Percentiles rank a stretch among this genome's conserved stretches.
Conservation (phyloP, 2,888 invertebrate genomes). For the Oscheius sp. region DNA sequence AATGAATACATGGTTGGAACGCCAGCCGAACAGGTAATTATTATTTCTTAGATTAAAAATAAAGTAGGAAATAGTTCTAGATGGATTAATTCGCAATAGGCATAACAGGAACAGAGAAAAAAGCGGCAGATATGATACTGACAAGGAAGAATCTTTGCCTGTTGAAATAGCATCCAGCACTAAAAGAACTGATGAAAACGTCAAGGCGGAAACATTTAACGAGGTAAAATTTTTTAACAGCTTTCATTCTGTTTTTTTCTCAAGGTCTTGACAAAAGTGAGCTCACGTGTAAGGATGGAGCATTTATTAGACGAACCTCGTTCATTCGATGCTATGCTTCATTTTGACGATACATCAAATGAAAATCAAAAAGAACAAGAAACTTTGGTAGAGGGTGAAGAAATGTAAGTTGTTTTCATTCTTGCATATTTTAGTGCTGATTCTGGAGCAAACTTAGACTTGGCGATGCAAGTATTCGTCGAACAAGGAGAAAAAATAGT, state of each 20-base stretch:
- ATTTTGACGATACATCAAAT: not conserved
- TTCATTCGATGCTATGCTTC: conserved; percentile 24
- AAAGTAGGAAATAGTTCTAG: conserved; percentile 5
- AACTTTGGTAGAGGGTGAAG: conserved; percentile 8
- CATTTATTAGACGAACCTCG: conserved; percentile 12
- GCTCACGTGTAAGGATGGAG: conserved; percentile 26
- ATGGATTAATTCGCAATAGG: not conserved
- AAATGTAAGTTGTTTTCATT: conserved; percentile 8
- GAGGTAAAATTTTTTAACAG: not conserved
- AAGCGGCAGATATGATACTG: conserved; percentile 1
- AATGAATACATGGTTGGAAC: conserved; percentile 10
- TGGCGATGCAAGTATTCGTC: conserved; percentile 58
- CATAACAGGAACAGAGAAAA: not conserved
- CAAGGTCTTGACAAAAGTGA: conserved; percentile 17
- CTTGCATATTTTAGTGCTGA: conserved; percentile 45
- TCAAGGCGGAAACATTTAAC: not conserved
- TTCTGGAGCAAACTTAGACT: conserved; percentile 58
- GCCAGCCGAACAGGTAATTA: conserved; percentile 20
- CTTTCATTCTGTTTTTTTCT: not conserved
- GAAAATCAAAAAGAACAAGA: not conserved
- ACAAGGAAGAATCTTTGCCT: not conserved
- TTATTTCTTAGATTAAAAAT: too few species aligned
- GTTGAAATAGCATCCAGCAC: not conserved
- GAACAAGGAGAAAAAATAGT: conserved; percentile 35
- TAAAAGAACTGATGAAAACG: not conserved